Evolutionary conservation across 2,113 vertebrate genomes (phyloP).

Genomic region (Atractosteus spatula): DNA sequence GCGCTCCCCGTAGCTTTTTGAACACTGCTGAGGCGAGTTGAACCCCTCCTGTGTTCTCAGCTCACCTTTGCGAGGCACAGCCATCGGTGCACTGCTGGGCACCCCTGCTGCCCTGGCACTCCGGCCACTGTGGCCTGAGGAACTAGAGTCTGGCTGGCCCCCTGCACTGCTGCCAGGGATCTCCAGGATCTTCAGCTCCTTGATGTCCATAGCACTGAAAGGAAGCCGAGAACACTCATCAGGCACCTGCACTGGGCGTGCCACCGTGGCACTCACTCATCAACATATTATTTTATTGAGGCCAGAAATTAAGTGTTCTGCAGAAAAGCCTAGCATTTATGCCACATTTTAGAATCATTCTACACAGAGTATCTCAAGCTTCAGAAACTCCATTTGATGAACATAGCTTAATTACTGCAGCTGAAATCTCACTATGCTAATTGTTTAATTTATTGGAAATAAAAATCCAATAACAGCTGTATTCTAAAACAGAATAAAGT

Average conservation of each 20-base stretch:
- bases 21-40: slow-evolving; percentile 78
- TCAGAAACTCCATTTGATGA: no score
- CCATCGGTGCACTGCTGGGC: slow-evolving; percentile 72
- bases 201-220: slow-evolving; percentile 91
- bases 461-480: no score
- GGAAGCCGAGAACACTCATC: slow-evolving; percentile 3
- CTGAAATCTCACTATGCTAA: no score
- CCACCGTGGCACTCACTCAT: neutral
- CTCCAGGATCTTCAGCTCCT: slow-evolving; percentile 91
- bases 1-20: slow-evolving; percentile 88
- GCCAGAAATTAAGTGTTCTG: neutral
- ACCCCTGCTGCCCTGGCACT: slow-evolving; percentile 23
- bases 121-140: slow-evolving; percentile 48
- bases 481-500: no score
- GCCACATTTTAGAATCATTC: no score
- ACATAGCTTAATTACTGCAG: no score
- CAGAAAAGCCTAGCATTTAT: neutral
- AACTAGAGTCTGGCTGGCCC: slow-evolving; percentile 35
- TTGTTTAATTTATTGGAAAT: no score
- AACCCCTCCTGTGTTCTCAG: slow-evolving; percentile 56
- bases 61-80: slow-evolving; percentile 77
- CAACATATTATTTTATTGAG: neutral
- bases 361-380: no score
- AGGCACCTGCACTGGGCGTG: neutral
- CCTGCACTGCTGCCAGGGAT: slow-evolving; percentile 56